Conservation (phyloP, 2,113 vertebrate genomes). For the Pteruthius melanotis region DNA sequence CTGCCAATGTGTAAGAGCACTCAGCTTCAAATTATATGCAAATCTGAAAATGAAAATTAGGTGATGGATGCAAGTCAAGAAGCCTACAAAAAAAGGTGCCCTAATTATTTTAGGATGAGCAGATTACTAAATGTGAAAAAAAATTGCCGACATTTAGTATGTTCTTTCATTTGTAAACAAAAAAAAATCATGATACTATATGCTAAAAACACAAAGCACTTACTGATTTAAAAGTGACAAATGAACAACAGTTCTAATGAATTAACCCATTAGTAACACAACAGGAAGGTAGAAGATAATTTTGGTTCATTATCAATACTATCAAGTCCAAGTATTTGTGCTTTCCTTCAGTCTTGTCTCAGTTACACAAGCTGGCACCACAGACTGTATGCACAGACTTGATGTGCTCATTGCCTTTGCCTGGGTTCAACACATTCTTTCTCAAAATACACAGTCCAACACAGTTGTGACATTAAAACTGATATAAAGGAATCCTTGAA, state of each 20-base stretch:
- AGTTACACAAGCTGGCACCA: conserved; percentile 8
- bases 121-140: not conserved
- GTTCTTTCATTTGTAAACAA: not conserved
- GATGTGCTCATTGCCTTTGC: not conserved
- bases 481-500: not conserved
- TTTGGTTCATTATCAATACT: not conserved
- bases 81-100: not conserved
- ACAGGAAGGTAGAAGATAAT: not conserved
- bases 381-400: not conserved
- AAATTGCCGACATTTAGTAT: not conserved
- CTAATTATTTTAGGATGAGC: not conserved
- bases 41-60: not conserved
- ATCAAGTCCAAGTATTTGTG: conserved; percentile 35
- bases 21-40: not conserved
- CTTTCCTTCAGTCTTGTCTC: conserved; percentile 32
- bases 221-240: not conserved
- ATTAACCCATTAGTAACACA: not conserved
- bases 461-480: not conserved
- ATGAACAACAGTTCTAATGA: not conserved
- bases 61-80: not conserved
- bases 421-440: not conserved
- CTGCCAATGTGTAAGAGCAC: not conserved
- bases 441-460: not conserved
- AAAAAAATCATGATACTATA: not conserved
- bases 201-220: not conserved